Base-by-base conservation (phyloP, 2,888 invertebrate genomes). In the Loripinus fragilis region DNA sequence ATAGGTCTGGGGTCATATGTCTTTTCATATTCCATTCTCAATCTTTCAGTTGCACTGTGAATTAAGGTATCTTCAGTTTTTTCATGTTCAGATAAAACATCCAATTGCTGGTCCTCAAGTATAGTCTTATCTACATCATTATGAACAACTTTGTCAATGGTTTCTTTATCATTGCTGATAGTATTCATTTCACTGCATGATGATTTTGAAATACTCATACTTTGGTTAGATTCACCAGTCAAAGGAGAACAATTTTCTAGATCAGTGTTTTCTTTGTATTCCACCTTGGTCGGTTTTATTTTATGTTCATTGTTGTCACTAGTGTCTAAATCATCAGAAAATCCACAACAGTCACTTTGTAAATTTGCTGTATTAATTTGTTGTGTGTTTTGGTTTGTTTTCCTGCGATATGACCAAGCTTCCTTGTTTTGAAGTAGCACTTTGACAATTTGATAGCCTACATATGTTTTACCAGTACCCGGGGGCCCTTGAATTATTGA, bases 391-490 rank as follows among this genome's bases (percentile, higher is more conserved):
- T 38, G 38, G 38, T 38, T 5, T 12, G 38, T 38, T 38, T 12
- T 38, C 7, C 5, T 38, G 8, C 45, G 45, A 17, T 2, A 60
- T 33, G 30, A 33, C 60, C 60, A 60, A 1, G 33, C 33, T 33
- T 60, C 15, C 17, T 20, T 30, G 33, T 96, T 97, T 74, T 94
- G 92, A 0, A 97, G 91, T 33, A 97, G 90, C 0, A 95, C 78
- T 64, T 90, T 84, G 0, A 96, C 96, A 25, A 98, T 95, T 95
- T 96, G 96, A 41, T 97, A 94, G 0, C 97, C 97, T 85, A 97
- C 92, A 91, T 95, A 96, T 0, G 97, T 97, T 94, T 97, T 97
- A 0, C 97, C 97, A 0, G 97, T 97, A 3, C 97, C 97, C 0
- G 97, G 97, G 0, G 97, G 97, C 0, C 97, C 93, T 86, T 93